Base-by-base conservation (phyloP, 1,140 invertebrate genomes). In the Brachionus angularis region DNA sequence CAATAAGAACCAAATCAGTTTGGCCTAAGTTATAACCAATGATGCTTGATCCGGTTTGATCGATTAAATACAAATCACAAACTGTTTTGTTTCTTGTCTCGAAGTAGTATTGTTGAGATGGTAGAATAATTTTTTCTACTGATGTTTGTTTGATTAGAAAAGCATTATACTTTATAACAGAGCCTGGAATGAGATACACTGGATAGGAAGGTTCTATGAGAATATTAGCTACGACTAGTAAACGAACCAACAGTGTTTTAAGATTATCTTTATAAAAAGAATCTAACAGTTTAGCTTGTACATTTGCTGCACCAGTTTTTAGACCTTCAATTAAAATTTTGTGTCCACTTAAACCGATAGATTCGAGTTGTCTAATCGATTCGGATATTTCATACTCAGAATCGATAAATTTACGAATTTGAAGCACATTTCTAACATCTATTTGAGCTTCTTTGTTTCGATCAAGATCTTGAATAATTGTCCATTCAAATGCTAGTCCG, bases 401-500 rank as follows among this genome's bases (percentile, higher is more conserved):
- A 27, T 70, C 50, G 14, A 39, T 53, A 8, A 70, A 50, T 50
- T 50, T 39, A 21, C 12, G 18, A 14, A 47, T 64, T 25, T 42
- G 39, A 14, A 64, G 18, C 12, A 70, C 50, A 25, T 70, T 70
- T 16, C 46, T 18, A 1, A 47, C 44, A 31, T 52, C 50, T 7
- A 47, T 29, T 14, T 27, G 14, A 16, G 33, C 44, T 53, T 50
- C 25, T 8, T 70, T 36, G 21, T 70, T 33, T 12, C 12, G 8
- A 29, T 12, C 21, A 29, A 12, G 12, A 29, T 7, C 21, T n/a
- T 29, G 8, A n/a, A 52, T 33, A 0, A 70, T n/a, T 44, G 25
- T 36, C 67, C 67, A 70, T 70, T 70, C 67, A 14, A 50, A 70
- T 52, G 50, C 33, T 34, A 70, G 46, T 12, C 46, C 46, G 16